Base-by-base conservation (phyloP, 2,797 vertebrate species). In the Anguilla anguilla region DNA sequence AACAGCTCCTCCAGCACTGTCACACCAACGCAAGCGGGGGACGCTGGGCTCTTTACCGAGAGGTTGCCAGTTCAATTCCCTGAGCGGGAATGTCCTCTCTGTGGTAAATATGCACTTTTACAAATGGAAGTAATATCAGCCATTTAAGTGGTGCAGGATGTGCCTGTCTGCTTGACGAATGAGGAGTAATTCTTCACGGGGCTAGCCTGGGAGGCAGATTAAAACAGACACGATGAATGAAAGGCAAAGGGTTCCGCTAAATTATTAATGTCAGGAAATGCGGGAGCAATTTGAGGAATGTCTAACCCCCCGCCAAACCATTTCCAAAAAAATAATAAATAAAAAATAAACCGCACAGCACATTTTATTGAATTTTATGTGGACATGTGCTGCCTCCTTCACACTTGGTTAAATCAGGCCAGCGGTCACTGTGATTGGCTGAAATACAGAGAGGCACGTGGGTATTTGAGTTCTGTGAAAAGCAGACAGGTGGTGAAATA, bases 141-240 rank as follows among this genome's bases (percentile, higher is more conserved):
- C 43, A 17, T 81, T 22, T 81, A 81, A 46, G 77, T 22, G 77
- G 43, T 43, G 6, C 77, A 22, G 77, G 77, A 81, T 81, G n/a
- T 49, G 43, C 5, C 39, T 81, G 77, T 81, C 77, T 0, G 43
- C 19, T 22, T 25, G 43, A 49, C 17, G 43, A 81, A 81, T 81
- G 43, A 49, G 39, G 6, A 49, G n/a, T 49, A 81, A 81, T 49
- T 81, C 77, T 81, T 81, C 77, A 81, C 77, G n/a, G 77, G 15
- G 77, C 77, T 49, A 4, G 39, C 77, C 77, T 10, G 77, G 5
- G 11, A 22, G 77, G 17, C 77, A 81, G 77, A 81, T 81, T 81
- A 81, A 81, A 81, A 81, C 77, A 81, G 77, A 81, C 77, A 81
- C 19, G 17, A 81, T 81, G 49, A 81, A 81, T 81, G 43, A 81